Base-by-base conservation (phyloP, 2,888 invertebrate species). In the Tenthredo distinguenda region DNA sequence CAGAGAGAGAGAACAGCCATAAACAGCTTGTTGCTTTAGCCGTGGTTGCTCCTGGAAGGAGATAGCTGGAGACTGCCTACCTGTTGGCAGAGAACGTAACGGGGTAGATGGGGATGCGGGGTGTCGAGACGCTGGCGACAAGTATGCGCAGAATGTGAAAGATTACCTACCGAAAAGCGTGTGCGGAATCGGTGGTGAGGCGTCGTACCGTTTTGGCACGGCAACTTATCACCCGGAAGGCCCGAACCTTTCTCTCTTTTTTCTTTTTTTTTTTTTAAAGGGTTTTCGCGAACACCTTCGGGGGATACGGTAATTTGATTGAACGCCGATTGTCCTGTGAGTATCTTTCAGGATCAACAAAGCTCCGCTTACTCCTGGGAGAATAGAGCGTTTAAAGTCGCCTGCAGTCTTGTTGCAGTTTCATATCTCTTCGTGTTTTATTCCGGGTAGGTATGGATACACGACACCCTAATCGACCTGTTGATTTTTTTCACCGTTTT, bases 21-120 rank as follows among this genome's bases (percentile, higher is more conserved):
- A 93, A 93, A 92, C 92, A 93, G 92, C 92, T 93, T 93, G 92
- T 93, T 93, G 92, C 92, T 93, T 92, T 92, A 91, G 85, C 83
- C 81, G 68, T 83, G 72, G 40, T 43, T 74, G 71, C 83, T 83
- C 83, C 83, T 68, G 83, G 83, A 71, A 68, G 43, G 71, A 81
- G 81, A 81, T 81, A 81, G 81, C 83, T 71, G 18, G 83, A 83
- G 83, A 83, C 83, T 83, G 83, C 83, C 83, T 83, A 83, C 83
- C 83, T 83, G 83, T 83, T 83, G 83, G 83, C 71, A 83, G 83
- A 47, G 68, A 74, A 74, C 72, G 72, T 68, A 83, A 83, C 68
- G 68, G 83, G 83, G 83, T 83, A 83, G 83, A 83, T 58, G 81
- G 81, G 81, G 68, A 68, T 47, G 83, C 43, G 68, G 68, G 68